Percentiles rank a stretch among this genome's conserved stretches.
Evolutionary conservation across 2,113 vertebrate genomes (phyloP).

Genomic region (Melanostigma gelatinosum): DNA sequence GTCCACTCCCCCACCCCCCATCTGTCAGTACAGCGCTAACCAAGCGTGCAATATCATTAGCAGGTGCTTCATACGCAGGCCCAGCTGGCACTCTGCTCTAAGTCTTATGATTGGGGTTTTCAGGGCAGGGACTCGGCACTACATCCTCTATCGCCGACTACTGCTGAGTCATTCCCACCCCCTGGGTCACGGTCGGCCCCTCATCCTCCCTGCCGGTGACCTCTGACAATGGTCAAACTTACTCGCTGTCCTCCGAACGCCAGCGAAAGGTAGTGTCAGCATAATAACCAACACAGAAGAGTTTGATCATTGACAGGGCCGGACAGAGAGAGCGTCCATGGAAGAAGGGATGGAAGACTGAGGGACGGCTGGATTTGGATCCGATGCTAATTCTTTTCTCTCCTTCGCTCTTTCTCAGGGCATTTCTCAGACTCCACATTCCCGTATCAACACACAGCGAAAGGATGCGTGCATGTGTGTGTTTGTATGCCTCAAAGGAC

Average conservation of each 20-base stretch:
- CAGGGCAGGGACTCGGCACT: not conserved
- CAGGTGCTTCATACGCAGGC: not conserved
- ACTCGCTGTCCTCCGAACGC: constrained; percentile 18
- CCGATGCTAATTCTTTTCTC: not conserved
- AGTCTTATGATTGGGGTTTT: too few relatives aligned
- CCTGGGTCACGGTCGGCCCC: not conserved
- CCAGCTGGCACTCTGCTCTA: not conserved
- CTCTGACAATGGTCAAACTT: constrained; percentile 24
- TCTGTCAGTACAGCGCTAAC: not conserved
- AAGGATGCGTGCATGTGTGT: not conserved
- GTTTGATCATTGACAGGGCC: constrained; percentile 14
- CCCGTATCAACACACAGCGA: constrained; percentile 23
- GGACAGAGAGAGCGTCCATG: not conserved
- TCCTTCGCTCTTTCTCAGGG: not conserved
- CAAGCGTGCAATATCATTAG: not conserved
- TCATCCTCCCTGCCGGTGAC: constrained; percentile 4
- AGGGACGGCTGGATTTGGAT: not conserved
- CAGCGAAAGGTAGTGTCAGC: constrained; percentile 16
- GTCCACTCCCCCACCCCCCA: not conserved
- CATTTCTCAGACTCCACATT: constrained; percentile 58
- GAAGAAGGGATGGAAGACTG: not conserved
- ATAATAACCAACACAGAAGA: not conserved
- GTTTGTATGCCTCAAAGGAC: not conserved
- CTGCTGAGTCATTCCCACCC: not conserved
- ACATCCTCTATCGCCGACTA: not conserved